Conservation (phyloP, 1,140 invertebrate genomes). For the Notospermus geniculatus region DNA sequence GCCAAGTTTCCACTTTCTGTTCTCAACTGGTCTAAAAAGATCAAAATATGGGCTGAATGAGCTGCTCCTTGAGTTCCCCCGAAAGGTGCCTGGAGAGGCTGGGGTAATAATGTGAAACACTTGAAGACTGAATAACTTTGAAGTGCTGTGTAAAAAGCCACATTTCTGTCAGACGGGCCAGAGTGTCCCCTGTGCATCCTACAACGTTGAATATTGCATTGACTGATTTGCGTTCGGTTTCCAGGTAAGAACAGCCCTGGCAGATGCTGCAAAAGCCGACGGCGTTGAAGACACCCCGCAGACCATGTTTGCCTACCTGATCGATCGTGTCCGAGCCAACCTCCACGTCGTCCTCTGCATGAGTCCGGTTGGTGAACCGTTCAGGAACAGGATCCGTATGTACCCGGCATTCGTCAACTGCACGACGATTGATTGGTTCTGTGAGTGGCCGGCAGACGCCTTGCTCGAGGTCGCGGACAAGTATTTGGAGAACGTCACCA, state of each 20-base stretch:
- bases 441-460: constrained; percentile 82
- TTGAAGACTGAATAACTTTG: too few species aligned
- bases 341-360: constrained; percentile 81
- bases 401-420: constrained; percentile 82
- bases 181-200: not conserved
- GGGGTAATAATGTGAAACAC: too few species aligned
- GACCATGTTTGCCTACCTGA: constrained; percentile 70
- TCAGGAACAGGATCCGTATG: constrained; percentile 75
- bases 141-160: too few species aligned
- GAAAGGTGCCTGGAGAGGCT: too few species aligned
- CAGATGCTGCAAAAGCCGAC: constrained; percentile 65
- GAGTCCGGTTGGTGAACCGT: constrained; percentile 77
- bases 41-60: too few species aligned
- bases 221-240: constrained; percentile 31
- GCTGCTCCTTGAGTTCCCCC: too few species aligned
- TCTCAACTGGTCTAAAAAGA: too few species aligned
- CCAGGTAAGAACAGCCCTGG: constrained; percentile 69
- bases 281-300: constrained; percentile 65
- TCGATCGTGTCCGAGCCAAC: constrained; percentile 72
- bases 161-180: not conserved
- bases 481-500: constrained; percentile 46
- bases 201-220: too few species aligned
- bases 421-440: constrained; percentile 85
- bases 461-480: constrained; percentile 70
- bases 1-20: too few species aligned